Base-by-base conservation (phyloP, 1,140 invertebrate species). In the Trichoplusia ni region DNA sequence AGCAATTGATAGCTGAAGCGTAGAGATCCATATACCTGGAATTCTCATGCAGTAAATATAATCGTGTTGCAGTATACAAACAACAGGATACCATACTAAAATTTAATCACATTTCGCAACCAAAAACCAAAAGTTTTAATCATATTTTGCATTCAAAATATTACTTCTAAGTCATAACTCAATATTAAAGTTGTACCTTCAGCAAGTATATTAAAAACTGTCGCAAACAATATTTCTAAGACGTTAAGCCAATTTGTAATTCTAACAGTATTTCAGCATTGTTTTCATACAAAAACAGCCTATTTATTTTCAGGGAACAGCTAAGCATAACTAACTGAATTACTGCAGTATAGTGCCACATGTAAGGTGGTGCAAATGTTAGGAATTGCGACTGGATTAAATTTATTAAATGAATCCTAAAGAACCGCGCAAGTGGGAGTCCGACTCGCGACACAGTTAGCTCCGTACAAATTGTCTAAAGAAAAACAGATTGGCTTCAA, bases 311-410 rank as follows among this genome's bases (percentile, higher is more conserved):
- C 42, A 25, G n/a, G 51, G 47, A 60, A 37, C 33, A 23, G 64
- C 59, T 66, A 66, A 62, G 54, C 54, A 68, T 68, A 68, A 68
- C 63, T 66, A 70, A 70, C 68, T 70, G 64, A 63, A 63, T 70
- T 70, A 70, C 68, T 70, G 64, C 68, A 70, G 11, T 53, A 49
- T 58, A 33, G 31, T 65, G 64, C 38, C 63, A 59, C 49, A 62
- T 35, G 29, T n/a, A 25, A 5, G 7, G 44, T 51, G 66, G 58
- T 49, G 7, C 37, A 67, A 62, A 0, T 9, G n/a, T 0, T 27
- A 37, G 31, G 14, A 6, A n/a, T 6, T 7, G 19, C 42, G 29
- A 23, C 33, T 42, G 1, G 18, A 19, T 9, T 4, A 7, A 40
- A 2, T 1, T 38, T 14, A 2, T 14, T 38, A 38, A 2, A n/a